These are phyloP conservation scores for Patagioenas fasciata DNA, from an alignment of 2,113 vertebrate genomes.

Conservation along the genomic window DNA sequence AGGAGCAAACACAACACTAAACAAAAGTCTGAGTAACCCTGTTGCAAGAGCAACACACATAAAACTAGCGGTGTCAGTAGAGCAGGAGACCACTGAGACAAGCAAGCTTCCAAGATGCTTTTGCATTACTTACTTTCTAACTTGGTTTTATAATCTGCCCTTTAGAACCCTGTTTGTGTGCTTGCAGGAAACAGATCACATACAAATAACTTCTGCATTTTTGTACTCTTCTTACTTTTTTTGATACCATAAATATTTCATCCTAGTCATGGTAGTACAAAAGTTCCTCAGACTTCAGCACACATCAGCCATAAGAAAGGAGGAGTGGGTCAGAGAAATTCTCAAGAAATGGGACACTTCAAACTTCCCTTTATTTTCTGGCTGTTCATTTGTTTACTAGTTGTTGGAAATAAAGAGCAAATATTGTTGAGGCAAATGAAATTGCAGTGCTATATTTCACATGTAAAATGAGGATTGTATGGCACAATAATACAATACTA, in stretches of 20 bases:
- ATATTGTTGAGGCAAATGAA: background rate
- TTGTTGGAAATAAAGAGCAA: background rate
- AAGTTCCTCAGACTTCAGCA: background rate
- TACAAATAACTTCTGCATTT: background rate
- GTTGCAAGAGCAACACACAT: fast-evolving
- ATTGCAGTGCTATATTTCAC: background rate
- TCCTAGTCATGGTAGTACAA: background rate
- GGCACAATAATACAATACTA: background rate
- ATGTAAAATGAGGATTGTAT: background rate
- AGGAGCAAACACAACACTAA: background rate
- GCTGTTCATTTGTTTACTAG: background rate
- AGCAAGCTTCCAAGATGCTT: background rate
- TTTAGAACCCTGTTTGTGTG: too few species aligned
- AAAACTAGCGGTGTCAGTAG: background rate
- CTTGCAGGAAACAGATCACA: background rate
- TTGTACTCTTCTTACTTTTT: background rate
- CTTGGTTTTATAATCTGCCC: background rate
- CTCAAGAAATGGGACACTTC: background rate
- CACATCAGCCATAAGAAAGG: too few species aligned
- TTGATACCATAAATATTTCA: background rate
- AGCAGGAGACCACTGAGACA: background rate
- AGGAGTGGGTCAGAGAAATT: background rate
- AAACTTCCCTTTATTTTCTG: background rate
- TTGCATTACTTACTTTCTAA: background rate
- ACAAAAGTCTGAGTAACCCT: background rate